Conservation (phyloP, 2,113 vertebrate species). For the Oreotrochilus melanogaster region DNA sequence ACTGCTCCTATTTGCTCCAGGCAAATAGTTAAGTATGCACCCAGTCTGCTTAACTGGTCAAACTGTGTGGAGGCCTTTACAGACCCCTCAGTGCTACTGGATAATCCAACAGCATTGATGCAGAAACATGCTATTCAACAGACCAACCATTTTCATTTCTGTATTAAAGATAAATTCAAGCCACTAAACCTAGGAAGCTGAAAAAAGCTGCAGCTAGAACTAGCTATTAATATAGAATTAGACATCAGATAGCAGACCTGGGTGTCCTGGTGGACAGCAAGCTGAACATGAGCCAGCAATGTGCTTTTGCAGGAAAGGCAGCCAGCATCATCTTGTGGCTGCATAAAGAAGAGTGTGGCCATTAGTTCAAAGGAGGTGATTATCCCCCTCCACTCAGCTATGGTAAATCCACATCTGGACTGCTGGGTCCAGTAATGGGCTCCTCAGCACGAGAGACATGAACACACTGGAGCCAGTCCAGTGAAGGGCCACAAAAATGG, state of each 20-base stretch:
- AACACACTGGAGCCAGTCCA: background rate
- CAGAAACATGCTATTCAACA: background rate
- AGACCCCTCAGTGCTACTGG: background rate
- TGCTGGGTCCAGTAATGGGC: background rate
- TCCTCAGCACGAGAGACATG: background rate
- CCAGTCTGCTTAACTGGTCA: background rate
- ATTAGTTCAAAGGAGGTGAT: background rate
- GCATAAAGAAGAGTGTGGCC: rapidly evolving
- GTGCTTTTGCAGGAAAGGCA: background rate
- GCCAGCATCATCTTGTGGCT: background rate
- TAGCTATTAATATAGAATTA: background rate
- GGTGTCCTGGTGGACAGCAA: background rate
- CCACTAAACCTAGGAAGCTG: background rate
- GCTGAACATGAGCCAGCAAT: background rate
- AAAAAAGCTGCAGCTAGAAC: background rate
- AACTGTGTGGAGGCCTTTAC: background rate
- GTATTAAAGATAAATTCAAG: background rate
- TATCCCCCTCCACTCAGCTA: background rate
- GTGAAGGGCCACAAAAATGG: background rate
- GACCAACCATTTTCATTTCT: background rate
- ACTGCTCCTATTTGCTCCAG: background rate
- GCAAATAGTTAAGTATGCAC: background rate
- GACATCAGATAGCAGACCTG: background rate
- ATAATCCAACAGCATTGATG: background rate
- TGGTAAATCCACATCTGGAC: background rate